phyloP scores from a whole-genome alignment of 2,888 invertebrate genomes.

The Selenia dentaria region DNA sequence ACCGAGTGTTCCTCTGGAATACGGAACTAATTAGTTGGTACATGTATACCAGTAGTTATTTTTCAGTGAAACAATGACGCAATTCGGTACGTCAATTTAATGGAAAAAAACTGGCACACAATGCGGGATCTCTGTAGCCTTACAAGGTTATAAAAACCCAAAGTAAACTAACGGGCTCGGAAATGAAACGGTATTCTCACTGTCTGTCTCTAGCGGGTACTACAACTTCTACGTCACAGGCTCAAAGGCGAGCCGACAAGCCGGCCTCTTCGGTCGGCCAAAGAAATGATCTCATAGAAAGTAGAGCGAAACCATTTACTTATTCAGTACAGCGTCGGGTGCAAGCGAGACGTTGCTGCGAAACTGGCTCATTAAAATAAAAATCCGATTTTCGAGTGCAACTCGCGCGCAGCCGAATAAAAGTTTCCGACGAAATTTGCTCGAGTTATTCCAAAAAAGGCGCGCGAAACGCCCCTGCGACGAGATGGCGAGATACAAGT shows the following conservation, averaged over 20 bases:
- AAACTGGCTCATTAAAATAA: conserved; percentile 83
- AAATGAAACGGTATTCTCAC: too few relatives aligned
- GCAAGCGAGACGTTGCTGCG: conserved; percentile 70
- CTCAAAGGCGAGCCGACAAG: conserved; percentile 32
- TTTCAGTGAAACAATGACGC: too few relatives aligned
- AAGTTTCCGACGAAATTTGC: conserved; percentile 81
- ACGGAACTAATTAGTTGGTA: too few relatives aligned
- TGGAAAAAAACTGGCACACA: too few relatives aligned
- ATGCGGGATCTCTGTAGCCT: too few relatives aligned
- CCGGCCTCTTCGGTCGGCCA: conserved; percentile 67
- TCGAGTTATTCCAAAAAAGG: conserved; percentile 84
- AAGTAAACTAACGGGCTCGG: too few relatives aligned
- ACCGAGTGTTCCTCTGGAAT: too few relatives aligned
- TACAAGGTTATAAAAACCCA: too few relatives aligned
- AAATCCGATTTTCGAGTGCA: conserved; percentile 80
- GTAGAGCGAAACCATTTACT: conserved; percentile 82
- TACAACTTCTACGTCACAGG: background rate
- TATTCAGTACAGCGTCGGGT: conserved; percentile 78
- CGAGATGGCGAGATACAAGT: conserved; percentile 72
- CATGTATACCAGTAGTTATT: too few relatives aligned
- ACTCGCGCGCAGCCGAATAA: conserved; percentile 75
- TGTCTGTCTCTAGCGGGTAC: too few relatives aligned
- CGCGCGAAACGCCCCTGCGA: conserved; percentile 70
- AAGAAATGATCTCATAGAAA: conserved; percentile 83
- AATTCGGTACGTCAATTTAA: too few relatives aligned